Base-by-base conservation (phyloP, 2,888 invertebrate species). In the Pristionchus fissidentatus region DNA sequence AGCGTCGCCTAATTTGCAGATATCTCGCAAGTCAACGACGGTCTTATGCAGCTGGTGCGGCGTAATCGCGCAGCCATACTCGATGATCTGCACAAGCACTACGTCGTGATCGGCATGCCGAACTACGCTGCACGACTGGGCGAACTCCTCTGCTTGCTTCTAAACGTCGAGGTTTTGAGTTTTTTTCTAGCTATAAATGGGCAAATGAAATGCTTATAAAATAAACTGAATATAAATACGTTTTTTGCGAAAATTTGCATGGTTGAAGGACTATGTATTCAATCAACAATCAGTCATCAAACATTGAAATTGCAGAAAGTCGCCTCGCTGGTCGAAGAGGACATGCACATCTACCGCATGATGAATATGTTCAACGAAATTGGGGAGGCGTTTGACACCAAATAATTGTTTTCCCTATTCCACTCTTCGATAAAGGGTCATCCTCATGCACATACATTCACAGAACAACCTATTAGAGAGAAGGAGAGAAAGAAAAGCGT, bases 301-400 rank as follows among this genome's bases (percentile, higher is more conserved):
- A 29, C 15, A 15, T 3, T 60, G 8, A 13, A 29, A 1, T 3
- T 15, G 22, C 62, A 66, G 62, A 0, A 38, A 66, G 22, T 66
- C 1, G 35, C 22, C 38, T 32, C 35, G 15, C 26, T 66, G 4
- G 38, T 5, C 38, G 38, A 66, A 5, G 62, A 66, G 38, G 62
- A 66, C 38, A 38, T 66, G 7, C 62, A 66, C 2, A 38, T 66
- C 22, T 66, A 66, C 19, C 10, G 38, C 35, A 66, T 66, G 62
- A 66, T 66, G 66, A 66, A 66, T 26, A 8, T 66, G 7, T 66
- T 66, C 38, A 66, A 38, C 22, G 66, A 66, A 38, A 66, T 66
- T 29, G 29, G 26, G 4, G 60, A 60, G 29, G 32, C 29, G 32
- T 29, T 32, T 32, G 32, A 32, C 60, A 29, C 10, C 7, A 29